Conservation (phyloP, 2,113 vertebrate genomes). For the Zapornia atra region DNA sequence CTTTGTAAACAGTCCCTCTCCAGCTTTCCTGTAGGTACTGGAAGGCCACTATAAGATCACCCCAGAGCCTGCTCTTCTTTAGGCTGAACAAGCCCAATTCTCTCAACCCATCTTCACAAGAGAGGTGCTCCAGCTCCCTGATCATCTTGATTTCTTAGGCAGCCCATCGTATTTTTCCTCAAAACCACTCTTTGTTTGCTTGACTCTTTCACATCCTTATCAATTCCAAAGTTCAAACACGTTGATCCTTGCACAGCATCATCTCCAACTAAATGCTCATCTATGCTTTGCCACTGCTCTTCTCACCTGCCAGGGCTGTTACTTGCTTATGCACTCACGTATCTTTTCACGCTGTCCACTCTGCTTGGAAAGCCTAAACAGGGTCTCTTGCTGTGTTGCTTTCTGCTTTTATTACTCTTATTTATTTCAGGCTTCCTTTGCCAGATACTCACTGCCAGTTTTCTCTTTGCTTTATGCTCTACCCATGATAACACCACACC, state of each 20-base stretch:
- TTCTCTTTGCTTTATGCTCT: neutral
- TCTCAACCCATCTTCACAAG: too few species aligned
- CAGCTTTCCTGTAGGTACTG: too few species aligned
- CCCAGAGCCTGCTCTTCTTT: too few species aligned
- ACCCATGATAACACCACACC: neutral
- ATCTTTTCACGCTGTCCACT: neutral
- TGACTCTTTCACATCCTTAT: neutral
- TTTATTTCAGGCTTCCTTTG: constrained; percentile 7
- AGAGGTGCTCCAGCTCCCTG: too few species aligned
- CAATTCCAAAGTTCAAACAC: neutral
- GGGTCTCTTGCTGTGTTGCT: neutral
- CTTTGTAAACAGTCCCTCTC: too few species aligned
- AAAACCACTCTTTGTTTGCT: neutral
- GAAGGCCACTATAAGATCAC: too few species aligned
- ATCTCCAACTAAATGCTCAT: constrained; percentile 9
- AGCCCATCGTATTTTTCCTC: neutral
- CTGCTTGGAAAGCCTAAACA: constrained; percentile 7
- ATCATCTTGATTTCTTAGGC: neutral
- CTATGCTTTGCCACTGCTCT: constrained; percentile 27
- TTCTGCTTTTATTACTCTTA: constrained; percentile 36
- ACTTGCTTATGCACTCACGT: neutral
- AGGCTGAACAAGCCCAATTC: too few species aligned
- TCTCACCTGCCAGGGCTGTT: constrained; percentile 9
- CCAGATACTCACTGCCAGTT: neutral
- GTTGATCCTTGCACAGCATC: neutral